Evolutionary conservation across 2,888 invertebrate genomes (phyloP).

Genomic region (Digitonthophagus gazella): DNA sequence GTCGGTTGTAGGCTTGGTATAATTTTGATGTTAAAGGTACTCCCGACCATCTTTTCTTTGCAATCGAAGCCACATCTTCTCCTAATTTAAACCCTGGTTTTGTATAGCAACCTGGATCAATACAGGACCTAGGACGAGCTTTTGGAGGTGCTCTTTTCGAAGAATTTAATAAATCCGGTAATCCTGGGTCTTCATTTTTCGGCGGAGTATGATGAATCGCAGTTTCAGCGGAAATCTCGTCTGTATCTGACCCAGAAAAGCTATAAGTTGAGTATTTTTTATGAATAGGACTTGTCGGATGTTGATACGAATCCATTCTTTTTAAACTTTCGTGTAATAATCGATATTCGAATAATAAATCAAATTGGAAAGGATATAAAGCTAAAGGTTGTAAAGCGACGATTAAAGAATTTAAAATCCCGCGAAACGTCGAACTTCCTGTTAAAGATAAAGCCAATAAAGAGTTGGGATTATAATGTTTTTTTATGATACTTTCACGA

Average conservation of each 20-base stretch:
- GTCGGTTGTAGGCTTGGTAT: constrained; percentile 69
- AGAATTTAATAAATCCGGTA: constrained; percentile 61
- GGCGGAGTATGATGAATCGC: constrained; percentile 56
- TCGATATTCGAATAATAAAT: constrained; percentile 76
- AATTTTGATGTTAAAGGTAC: constrained; percentile 69
- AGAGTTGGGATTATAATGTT: constrained; percentile 76
- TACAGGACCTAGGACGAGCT: constrained; percentile 68
- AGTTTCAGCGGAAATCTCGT: constrained; percentile 50
- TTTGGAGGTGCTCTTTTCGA: constrained; percentile 56
- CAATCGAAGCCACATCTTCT: constrained; percentile 49
- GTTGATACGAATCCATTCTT: constrained; percentile 56
- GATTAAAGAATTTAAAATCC: constrained; percentile 71
- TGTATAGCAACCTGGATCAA: constrained; percentile 54
- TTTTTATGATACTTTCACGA: constrained; percentile 75
- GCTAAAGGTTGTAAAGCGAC: constrained; percentile 77
- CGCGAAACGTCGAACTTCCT: constrained; percentile 60
- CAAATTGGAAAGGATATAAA: constrained; percentile 76
- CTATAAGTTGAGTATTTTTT: constrained; percentile 37
- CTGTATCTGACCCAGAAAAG: constrained; percentile 47
- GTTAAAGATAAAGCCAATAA: constrained; percentile 66
- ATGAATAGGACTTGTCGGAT: constrained; percentile 47
- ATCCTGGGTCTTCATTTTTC: constrained; percentile 49
- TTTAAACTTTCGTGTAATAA: constrained; percentile 75
- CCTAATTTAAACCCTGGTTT: constrained; percentile 47
- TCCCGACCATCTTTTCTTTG: constrained; percentile 71